Evolutionary conservation across 2,888 invertebrate genomes (phyloP).

Genomic region (Polymixis lichenea): DNA sequence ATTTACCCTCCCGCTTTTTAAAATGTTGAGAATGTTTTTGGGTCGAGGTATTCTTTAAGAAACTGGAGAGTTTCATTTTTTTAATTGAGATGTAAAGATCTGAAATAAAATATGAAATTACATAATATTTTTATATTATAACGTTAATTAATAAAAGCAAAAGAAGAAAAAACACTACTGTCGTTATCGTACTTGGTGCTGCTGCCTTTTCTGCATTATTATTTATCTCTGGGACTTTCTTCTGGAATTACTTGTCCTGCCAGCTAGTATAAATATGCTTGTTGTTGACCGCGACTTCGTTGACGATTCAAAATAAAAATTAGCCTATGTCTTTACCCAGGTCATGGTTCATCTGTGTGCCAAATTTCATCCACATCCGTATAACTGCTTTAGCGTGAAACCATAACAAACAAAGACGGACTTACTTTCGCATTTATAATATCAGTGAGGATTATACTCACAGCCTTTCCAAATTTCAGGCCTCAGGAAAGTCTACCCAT

Average conservation of each 20-base stretch:
- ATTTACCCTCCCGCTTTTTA: slow-evolving; percentile 31
- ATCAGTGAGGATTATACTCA: background rate
- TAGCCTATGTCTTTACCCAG: no score
- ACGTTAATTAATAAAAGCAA: background rate
- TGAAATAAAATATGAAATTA: background rate
- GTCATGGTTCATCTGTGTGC: no score
- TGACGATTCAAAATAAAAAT: no score
- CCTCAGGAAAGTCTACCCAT: slow-evolving; percentile 98
- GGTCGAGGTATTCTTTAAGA: slow-evolving; percentile 13
- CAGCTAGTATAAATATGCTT: no score
- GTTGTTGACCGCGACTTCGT: no score
- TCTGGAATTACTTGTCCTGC: background rate
- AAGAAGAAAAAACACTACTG: no score
- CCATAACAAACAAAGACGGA: no score
- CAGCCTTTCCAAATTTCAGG: slow-evolving; percentile 89
- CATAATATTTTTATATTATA: slow-evolving; percentile 2
- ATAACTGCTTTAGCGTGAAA: no score
- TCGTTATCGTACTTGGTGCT: background rate
- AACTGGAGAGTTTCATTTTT: slow-evolving; percentile 25
- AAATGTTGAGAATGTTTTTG: slow-evolving; percentile 41
- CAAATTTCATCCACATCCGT: no score
- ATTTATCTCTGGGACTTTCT: background rate
- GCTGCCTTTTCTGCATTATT: background rate
- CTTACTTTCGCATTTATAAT: no score
- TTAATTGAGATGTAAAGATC: slow-evolving; percentile 20